phyloP scores from a whole-genome alignment of 2,113 vertebrate genomes.

The Gymnorhina tibicen region DNA sequence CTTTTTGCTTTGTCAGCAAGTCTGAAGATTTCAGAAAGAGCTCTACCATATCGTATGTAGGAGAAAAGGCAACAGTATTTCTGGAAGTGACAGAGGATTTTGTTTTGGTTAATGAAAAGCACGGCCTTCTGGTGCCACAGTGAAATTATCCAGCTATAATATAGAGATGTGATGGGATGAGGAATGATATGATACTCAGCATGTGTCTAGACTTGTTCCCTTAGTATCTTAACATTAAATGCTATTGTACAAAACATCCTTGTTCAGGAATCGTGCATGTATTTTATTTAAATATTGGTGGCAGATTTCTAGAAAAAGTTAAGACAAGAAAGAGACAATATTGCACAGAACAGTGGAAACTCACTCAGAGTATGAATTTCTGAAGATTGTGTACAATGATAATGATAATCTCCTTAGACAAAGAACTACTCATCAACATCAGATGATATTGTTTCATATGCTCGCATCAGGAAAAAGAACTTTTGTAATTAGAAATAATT shows the following conservation, averaged over 20 bases:
- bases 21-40: conserved; percentile 4
- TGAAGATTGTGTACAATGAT: background rate
- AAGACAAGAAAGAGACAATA: background rate
- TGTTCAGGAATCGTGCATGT: background rate
- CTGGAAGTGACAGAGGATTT: background rate
- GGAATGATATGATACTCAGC: background rate
- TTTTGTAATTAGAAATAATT: background rate
- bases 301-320: background rate
- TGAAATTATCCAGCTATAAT: background rate
- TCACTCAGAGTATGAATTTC: background rate
- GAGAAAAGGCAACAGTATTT: background rate
- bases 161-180: background rate
- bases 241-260: background rate
- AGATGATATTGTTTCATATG: background rate
- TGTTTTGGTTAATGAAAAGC: background rate
- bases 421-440: background rate
- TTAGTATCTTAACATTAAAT: background rate
- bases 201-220: background rate
- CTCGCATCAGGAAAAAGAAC: background rate
- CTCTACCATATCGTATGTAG: background rate
- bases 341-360: background rate
- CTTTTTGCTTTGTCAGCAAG: conserved; percentile 17
- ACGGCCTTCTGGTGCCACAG: background rate
- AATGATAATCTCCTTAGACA: background rate
- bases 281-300: background rate